These are phyloP conservation scores for Rhysida immarginata DNA, from an alignment of 1,140 invertebrate genomes.

Conservation along the genomic window DNA sequence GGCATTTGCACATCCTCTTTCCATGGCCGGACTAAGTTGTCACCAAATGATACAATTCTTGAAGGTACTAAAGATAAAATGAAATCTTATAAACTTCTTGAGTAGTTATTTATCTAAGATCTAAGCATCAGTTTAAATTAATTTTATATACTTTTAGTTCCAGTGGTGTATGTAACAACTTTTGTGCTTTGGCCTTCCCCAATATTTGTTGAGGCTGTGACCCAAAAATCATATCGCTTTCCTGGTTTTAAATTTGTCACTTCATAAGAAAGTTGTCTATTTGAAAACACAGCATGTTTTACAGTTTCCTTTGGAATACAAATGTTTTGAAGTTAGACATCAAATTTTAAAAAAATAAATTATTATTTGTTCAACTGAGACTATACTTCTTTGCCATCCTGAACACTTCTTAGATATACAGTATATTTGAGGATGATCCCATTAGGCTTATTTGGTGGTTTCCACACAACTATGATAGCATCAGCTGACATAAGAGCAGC, in stretches of 20 bases:
- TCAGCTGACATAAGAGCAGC: slow-evolving; percentile 78
- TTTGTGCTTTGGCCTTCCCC: slow-evolving; percentile 49
- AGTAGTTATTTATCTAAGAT: too few relatives aligned
- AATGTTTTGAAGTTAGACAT: too few relatives aligned
- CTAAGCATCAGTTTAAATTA: too few relatives aligned
- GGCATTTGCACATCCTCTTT: slow-evolving; percentile 81
- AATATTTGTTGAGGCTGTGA: slow-evolving; percentile 80
- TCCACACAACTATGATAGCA: slow-evolving; percentile 84
- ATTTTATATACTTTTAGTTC: slow-evolving; percentile 4
- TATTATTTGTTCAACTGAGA: too few relatives aligned
- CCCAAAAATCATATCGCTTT: slow-evolving; percentile 81
- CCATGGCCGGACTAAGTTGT: slow-evolving; percentile 72
- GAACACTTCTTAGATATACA: slow-evolving; percentile 50
- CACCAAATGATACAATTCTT: slow-evolving; percentile 81
- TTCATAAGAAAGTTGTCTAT: slow-evolving; percentile 40
- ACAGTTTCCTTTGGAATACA: neutral
- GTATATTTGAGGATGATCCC: slow-evolving; percentile 86
- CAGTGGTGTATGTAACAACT: slow-evolving; percentile 2
- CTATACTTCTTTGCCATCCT: slow-evolving; percentile 3
- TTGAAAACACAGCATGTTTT: neutral
- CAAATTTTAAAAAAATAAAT: too few relatives aligned
- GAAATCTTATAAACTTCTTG: too few relatives aligned
- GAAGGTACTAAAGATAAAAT: too few relatives aligned
- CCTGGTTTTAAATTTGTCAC: slow-evolving; percentile 65
- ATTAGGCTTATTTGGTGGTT: slow-evolving; percentile 76